phyloP scores from a whole-genome alignment of 2,888 invertebrate species.

The Pimpla rufipes region DNA sequence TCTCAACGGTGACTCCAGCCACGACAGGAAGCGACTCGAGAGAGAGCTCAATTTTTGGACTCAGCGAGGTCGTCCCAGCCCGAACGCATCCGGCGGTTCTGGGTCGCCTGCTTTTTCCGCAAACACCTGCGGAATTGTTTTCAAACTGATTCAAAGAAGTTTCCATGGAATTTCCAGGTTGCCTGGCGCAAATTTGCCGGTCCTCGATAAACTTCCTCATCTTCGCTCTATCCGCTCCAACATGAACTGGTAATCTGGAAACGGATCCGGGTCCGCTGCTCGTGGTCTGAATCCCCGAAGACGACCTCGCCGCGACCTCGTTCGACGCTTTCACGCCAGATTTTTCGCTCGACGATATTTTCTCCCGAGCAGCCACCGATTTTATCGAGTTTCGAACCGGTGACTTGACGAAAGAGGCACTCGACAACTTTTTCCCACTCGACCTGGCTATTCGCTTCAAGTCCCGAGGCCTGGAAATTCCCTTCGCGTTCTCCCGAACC shows the following conservation, averaged over 20 bases:
- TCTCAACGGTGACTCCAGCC: not conserved
- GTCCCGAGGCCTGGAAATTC: constrained; percentile 3
- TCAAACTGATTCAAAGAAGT: constrained; percentile 8
- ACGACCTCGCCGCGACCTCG: not conserved
- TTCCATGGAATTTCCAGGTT: constrained; percentile 4
- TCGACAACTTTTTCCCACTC: constrained; percentile 37
- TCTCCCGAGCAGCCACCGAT: not conserved
- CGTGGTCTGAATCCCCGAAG: constrained; percentile 28
- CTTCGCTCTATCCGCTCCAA: constrained; percentile 36
- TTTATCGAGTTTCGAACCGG: not conserved
- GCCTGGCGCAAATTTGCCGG: not conserved
- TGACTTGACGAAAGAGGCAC: constrained; percentile 58
- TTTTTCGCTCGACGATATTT: not conserved
- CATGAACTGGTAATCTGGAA: constrained; percentile 59
- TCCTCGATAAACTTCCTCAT: constrained; percentile 24
- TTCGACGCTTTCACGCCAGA: not conserved
- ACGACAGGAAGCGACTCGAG: constrained; percentile 29
- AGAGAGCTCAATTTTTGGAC: constrained; percentile 57
- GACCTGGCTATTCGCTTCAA: constrained; percentile 29
- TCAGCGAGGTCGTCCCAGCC: constrained; percentile 35
- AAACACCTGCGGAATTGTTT: not conserved
- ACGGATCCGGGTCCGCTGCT: constrained; percentile 48
- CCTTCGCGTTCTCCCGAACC: not conserved
- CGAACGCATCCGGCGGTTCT: constrained; percentile 39
- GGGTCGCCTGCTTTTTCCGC: constrained; percentile 26